Percentiles rank a stretch among this genome's conserved stretches.
Evolutionary conservation across 2,888 invertebrate species (phyloP).

Genomic region (Aphodius sticticus): DNA sequence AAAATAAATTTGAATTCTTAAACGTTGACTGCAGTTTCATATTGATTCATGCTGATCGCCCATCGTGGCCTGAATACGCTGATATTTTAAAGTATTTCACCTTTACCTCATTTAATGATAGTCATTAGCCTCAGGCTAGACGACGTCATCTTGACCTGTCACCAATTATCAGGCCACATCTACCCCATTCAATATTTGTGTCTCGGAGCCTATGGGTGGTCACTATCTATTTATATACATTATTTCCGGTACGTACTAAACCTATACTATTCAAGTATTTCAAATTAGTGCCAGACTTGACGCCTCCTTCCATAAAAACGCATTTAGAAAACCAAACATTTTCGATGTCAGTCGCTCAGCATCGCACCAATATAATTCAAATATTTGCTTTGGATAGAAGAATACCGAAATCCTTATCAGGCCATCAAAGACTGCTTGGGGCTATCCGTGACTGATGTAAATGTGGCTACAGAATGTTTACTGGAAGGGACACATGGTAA

Average conservation of each 20-base stretch:
- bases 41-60: neutral
- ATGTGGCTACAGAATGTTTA: neutral
- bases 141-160: neutral
- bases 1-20: too few relatives aligned
- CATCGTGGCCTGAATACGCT: neutral
- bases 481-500: neutral
- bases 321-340: neutral
- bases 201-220: neutral
- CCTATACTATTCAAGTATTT: neutral
- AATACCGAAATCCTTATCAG: neutral
- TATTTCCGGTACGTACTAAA: neutral
- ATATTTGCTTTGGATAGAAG: neutral
- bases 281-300: neutral
- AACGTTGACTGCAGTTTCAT: neutral
- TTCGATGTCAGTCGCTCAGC: neutral
- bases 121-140: neutral
- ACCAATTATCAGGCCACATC: neutral
- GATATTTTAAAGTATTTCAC: neutral
- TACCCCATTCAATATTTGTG: neutral
- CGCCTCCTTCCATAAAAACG: neutral
- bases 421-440: neutral
- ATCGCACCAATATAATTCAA: neutral
- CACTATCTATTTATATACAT: neutral
- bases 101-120: neutral
- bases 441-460: neutral